Conservation (phyloP, 2,113 vertebrate species). For the Dolichallabes microphthalmus region DNA sequence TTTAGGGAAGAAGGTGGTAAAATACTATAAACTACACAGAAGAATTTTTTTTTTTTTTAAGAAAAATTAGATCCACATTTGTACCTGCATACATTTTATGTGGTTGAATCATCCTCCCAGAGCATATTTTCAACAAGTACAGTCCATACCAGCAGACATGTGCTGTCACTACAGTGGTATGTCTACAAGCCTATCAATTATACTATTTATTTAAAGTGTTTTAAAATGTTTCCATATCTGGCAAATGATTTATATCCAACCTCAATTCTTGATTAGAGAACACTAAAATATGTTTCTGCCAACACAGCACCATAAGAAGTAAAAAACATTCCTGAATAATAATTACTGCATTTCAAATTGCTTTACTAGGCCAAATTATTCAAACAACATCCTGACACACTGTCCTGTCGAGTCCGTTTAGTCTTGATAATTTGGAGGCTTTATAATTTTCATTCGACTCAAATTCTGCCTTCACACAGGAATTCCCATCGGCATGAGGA, state of each 20-base stretch:
- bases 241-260: neutral
- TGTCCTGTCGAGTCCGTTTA: neutral
- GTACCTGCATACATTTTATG: conserved; percentile 8
- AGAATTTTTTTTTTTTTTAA: neutral
- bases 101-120: conserved; percentile 13
- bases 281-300: neutral
- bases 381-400: neutral
- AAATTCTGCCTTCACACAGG: conserved; percentile 19
- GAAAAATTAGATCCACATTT: neutral
- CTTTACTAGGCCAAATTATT: neutral
- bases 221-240: neutral
- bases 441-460: conserved; percentile 5
- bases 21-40: conserved; percentile 37
- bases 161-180: conserved; percentile 3
- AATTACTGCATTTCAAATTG: neutral
- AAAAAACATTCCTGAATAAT: neutral
- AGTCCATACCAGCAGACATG: neutral
- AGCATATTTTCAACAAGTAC: neutral
- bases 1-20: conserved; percentile 22
- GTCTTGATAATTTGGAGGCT: neutral
- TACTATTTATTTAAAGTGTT: neutral
- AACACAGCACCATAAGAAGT: neutral
- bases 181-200: neutral
- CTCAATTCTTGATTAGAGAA: neutral
- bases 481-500: conserved; percentile 32